Evolutionary conservation across 2,888 invertebrate genomes (phyloP).

Genomic region (Polyommatus icarus): DNA sequence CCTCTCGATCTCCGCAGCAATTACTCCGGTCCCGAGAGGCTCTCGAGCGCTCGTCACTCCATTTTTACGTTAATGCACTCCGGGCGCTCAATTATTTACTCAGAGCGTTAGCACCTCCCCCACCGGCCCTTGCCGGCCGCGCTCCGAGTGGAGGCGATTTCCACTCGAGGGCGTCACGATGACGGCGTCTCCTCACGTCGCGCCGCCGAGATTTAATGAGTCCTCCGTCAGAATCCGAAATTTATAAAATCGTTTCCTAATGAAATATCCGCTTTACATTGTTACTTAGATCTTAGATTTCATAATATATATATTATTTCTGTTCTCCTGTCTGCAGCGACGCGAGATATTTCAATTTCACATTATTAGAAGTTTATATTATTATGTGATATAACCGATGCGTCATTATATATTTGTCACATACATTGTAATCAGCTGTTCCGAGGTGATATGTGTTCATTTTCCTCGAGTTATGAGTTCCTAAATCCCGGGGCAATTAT

Average conservation of each 20-base stretch:
- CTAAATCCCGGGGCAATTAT: background rate
- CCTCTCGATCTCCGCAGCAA: conserved; percentile 24
- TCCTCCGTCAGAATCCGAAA: background rate
- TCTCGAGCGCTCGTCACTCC: conserved; percentile 17
- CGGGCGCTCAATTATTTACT: conserved; percentile 19
- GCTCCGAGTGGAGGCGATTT: background rate
- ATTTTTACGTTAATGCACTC: conserved; percentile 29
- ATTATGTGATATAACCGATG: background rate
- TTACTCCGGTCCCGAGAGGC: conserved; percentile 17
- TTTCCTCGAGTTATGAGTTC: background rate
- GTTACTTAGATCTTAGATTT: background rate
- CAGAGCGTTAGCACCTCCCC: background rate
- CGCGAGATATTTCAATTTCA: too few relatives aligned
- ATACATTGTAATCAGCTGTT: background rate
- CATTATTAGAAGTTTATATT: too few relatives aligned
- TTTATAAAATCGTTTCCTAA: background rate
- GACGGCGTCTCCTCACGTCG: background rate
- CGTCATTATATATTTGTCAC: too few relatives aligned
- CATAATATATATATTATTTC: too few relatives aligned
- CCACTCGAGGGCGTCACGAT: background rate
- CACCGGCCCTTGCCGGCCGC: background rate
- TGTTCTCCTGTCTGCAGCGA: too few relatives aligned
- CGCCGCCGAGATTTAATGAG: background rate
- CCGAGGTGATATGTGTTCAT: background rate
- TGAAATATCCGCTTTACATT: background rate